Base-by-base conservation (phyloP, 2,113 vertebrate species). In the Upupa epops region DNA sequence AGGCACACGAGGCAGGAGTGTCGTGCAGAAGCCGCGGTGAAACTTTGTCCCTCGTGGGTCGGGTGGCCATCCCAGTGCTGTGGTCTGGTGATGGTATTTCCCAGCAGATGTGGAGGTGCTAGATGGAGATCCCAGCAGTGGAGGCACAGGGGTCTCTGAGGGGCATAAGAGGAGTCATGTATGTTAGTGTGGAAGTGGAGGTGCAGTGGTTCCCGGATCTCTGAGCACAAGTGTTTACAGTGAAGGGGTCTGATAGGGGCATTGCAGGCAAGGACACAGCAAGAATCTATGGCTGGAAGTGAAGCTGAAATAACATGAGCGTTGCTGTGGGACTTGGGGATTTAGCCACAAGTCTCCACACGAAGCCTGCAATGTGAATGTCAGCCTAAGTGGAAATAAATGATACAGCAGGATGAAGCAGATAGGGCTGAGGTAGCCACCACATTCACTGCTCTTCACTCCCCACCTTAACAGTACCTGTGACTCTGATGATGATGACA, bases 201-300 rank as follows among this genome's bases (percentile, higher is more conserved):
- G 5, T 22, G n/a, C 29, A 45, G 54, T 17, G 8, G 15, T 76
- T 31, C 21, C 22, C 42, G 20, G 25, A 16, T 6, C 0, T 0
- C 68, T 73, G 40, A 75, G 65, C 28, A 9, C 15, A 34, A 76
- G 28, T 58, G 32, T 21, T 58, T 36, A 5, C 19, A 21, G 7
- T 46, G n/a, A 83, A 77, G 36, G 37, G 36, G 17, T 72, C 40
- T 68, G 54, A n/a, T 2, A 36, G 51, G 25, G 65, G 2, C 9
- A 5, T 79, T 29, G 51, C 13, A 40, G 55, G 13, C 34, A 92
- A 91, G 75, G 49, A 20, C 59, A 83, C 36, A 46, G 45, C 24
- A 76, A 73, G 55, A 80, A 59, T 31, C 42, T 76, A 1, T 42
- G 22, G 21, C 36, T 73, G 52, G 36, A 88, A 80, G 91, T 89